Base-by-base conservation (phyloP, 92 coral and sea anemone genomes). In the Epizoanthus scotinus region DNA sequence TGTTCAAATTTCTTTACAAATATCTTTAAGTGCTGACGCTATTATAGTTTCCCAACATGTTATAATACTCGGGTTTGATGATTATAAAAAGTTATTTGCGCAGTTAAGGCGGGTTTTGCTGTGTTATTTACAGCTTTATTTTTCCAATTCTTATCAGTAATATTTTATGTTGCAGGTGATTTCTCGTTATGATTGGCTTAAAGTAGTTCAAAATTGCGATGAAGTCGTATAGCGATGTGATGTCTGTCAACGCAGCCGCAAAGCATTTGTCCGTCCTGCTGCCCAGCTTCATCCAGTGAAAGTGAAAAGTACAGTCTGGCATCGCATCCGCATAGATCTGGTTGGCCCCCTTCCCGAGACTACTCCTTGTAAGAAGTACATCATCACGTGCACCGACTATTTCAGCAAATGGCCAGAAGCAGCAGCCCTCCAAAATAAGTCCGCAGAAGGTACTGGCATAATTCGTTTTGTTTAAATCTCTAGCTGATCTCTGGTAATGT, bases 341-440 rank as follows among this genome's bases (percentile, higher is more conserved):
- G 84, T 85, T 56, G 88, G 88, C n/a, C 81, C 89, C 50, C 81
- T 85, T 44, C 89, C 89, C 6, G 81, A 85, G 52, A 73, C 87
- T 47, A 22, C 86, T 62, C 81, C 63, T 27, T 22, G 82, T 12
- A 84, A 74, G 57, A 84, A 84, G 66, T 84, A 73, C 87, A 47
- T 74, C 54, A 84, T 84, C 53, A 84, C 82, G 49, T 84, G 77
- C 58, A 84, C 87, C 19, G 79, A 77, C 53, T 84, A 84, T 54
- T 84, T 84, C 55, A 73, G 87, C 81, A 84, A 84, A 61, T 84
- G 82, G 87, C 82, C 82, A 60, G 86, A 82, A 65, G 86, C 80
- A 59, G 80, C 56, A 14, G 55, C 86, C 19, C 71, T 70, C 26
- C 63, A 56, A 27, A 62, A 58, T 60, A 82, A 82, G 61, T 82